Base-by-base conservation (phyloP, 2,113 vertebrate species). In the Dicentrarchus labrax region DNA sequence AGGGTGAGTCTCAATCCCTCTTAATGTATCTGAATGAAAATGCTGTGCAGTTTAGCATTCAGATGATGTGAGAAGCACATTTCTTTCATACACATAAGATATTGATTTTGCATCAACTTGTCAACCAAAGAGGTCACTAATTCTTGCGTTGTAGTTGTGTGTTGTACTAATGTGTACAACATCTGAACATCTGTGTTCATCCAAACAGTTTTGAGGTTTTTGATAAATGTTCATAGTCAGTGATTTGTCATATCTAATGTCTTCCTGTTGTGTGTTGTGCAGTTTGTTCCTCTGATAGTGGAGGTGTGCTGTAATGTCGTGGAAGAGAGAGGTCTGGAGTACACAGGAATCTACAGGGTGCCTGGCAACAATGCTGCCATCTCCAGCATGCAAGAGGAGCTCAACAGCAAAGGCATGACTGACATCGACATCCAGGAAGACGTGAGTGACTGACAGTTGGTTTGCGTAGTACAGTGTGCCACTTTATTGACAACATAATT, bases 311-410 rank as follows among this genome's bases (percentile, higher is more conserved):
- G 98, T 93, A 97, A 97, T 53, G 95, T 99, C 80, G 97, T 99
- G 90, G 98, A 99, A 95, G 98, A 99, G 91, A 94, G 97, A 85
- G 98, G 98, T 43, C 95, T 99, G 86, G 98, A 99, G 86, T 99
- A 98, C 92, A 99, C 97, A 6, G 98, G 98, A 53, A 99, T 99
- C 93, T 99, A 99, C 90, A 94, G 98, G 90, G 98, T 99, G 38
- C 98, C 98, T 12, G 98, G 98, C 59, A 99, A 99, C 93, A 99
- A 99, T 11, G 96, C 98, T 60, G 97, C 98, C 88, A 99, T 99
- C 92, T 99, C 98, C 82, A 99, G 95, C 92, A 97, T 99, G 97
- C 98, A 99, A 76, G 98, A 99, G 87, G 98, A 99, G 64, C 97
- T 99, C 84, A 98, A 96, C 93, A 94, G 97, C 94, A 98, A 97